A percentile compares a stretch with the other conserved stretches of the same genome.
Evolutionary conservation across 2,113 vertebrate species (phyloP).

Genomic region (Corythaixoides concolor): DNA sequence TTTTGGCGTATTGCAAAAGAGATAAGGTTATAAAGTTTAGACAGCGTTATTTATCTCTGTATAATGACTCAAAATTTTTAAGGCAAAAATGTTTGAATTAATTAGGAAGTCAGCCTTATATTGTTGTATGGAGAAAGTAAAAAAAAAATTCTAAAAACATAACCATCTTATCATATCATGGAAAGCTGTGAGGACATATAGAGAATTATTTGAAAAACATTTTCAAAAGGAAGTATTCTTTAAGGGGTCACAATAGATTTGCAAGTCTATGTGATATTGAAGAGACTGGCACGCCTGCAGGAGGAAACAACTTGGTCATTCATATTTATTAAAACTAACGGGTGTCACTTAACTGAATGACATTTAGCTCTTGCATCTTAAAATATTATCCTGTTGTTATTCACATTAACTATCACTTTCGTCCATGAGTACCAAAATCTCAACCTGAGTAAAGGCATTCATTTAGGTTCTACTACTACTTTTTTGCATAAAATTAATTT

Average conservation of each 20-base stretch:
- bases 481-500: neutral
- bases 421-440: neutral
- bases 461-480: neutral
- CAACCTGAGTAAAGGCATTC: neutral
- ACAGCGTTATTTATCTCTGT: no score
- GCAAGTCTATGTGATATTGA: neutral
- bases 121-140: neutral
- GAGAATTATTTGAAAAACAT: neutral
- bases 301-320: neutral
- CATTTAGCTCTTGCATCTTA: neutral
- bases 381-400: neutral
- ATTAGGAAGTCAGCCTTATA: neutral
- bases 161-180: neutral
- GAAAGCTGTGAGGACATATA: neutral
- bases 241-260: neutral
- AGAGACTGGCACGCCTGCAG: neutral
- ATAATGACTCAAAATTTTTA: neutral
- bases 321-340: neutral
- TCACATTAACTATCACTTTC: neutral
- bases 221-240: neutral
- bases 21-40: no score
- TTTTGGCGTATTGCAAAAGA: no score
- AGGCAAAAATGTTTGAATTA: neutral
- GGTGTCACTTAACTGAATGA: neutral
- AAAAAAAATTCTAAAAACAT: neutral